Evolutionary conservation across 2,797 vertebrate genomes (phyloP), one percentile per base, ranked within the genome.

Genomic region (Emys orbicularis): DNA sequence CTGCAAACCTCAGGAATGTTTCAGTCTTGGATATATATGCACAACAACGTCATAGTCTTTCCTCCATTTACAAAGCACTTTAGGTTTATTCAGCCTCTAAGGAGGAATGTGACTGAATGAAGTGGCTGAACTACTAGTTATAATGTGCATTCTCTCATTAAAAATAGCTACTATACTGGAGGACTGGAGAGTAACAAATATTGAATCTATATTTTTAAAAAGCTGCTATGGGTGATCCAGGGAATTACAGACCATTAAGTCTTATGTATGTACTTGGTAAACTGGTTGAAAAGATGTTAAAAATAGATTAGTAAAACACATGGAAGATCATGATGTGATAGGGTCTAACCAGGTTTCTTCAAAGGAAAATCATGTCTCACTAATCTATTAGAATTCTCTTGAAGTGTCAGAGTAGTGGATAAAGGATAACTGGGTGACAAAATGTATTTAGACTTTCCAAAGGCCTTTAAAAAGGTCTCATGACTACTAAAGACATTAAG

Each of bases 201-300:
- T 85, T 87, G 1, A 90, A 56, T 89, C 6, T 59, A 31, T 86
- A 0, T 74, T 86, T 94, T 88, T 87, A 49, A 85, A 82, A 92
- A 87, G 27, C 65, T 56, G 34, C 23, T 92, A 94, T 79, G 41
- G 93, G 27, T 0, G 4, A 80, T 88, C 29, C 25, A 80, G 68
- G 41, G 76, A 90, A 57, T 34, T 91, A 74, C 19, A 81, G 54
- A 87, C 88, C 59, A 86, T 49, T 92, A 77, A 91, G 37, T 0
- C 37, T 87, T 57, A 72, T 89, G 77, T 88, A 84, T 93, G 57
- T 77, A 87, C 44, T 81, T 88, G 92, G 88, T 93, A 94, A 92
- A 93, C 50, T 52, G 89, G n/a, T 92, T 93, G n/a, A 92, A 95
- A 57, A 89, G 93, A 83, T 34, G 57, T 77, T 88, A 74, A 76